A percentile compares a stretch with the other conserved stretches of the same genome.
These are phyloP conservation scores for Venturia canescens DNA, from an alignment of 1,140 invertebrate genomes.

Conservation along the genomic window DNA sequence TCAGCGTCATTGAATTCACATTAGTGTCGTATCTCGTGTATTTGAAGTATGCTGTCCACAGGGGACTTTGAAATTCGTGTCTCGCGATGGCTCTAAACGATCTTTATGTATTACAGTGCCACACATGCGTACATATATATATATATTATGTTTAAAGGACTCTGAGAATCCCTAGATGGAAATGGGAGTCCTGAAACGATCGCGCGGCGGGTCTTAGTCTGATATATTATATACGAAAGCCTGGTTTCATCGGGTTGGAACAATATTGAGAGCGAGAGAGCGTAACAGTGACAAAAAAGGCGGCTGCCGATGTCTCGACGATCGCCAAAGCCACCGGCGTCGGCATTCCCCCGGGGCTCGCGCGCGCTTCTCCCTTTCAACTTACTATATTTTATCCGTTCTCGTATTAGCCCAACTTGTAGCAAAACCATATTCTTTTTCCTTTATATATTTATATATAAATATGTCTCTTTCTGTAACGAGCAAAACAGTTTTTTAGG, in stretches of 20 bases:
- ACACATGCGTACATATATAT: constrained; percentile 13
- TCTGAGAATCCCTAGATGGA: constrained; percentile 50
- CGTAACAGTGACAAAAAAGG: constrained; percentile 50
- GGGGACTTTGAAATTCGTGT: constrained; percentile 33
- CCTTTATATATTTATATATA: constrained; percentile 24
- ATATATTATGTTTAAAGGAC: constrained; percentile 41
- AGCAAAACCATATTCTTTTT: background rate
- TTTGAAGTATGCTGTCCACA: constrained; percentile 39
- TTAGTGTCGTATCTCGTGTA: constrained; percentile 37
- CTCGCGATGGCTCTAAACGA: constrained; percentile 22
- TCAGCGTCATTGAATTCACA: constrained; percentile 35
- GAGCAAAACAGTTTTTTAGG: background rate
- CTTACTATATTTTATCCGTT: background rate
- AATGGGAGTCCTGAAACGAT: constrained; percentile 37
- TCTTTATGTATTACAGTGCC: constrained; percentile 36
- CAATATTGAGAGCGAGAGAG: constrained; percentile 44
- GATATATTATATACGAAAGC: constrained; percentile 38
- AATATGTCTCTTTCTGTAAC: background rate
- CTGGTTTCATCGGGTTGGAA: constrained; percentile 26
- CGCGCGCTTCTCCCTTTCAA: constrained; percentile 27
- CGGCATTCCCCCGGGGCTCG: constrained; percentile 50
- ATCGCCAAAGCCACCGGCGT: constrained; percentile 53
- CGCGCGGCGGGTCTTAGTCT: constrained; percentile 5
- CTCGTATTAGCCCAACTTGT: constrained; percentile 5
- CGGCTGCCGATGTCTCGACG: constrained; percentile 50